phyloP scores from a whole-genome alignment of 1,140 invertebrate species.

The Hycleus cichorii region DNA sequence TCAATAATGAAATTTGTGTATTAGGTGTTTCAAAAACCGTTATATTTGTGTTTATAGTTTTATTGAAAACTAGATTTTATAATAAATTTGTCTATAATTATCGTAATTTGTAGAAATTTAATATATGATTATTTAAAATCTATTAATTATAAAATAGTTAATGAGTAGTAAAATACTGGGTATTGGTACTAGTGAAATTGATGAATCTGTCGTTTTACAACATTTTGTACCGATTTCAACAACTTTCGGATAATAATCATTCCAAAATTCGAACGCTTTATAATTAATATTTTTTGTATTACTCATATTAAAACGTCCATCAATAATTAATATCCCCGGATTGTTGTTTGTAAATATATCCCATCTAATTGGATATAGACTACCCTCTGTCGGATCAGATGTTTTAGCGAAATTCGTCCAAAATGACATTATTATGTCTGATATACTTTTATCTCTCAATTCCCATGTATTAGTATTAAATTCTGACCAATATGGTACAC shows the following conservation, averaged over 20 bases:
- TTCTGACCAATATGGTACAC: slow-evolving; percentile 57
- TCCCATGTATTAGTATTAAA: slow-evolving; percentile 54
- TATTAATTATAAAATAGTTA: too few relatives aligned
- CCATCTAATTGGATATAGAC: slow-evolving; percentile 60
- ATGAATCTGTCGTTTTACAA: slow-evolving; percentile 49
- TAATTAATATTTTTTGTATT: slow-evolving; percentile 57
- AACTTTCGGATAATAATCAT: slow-evolving; percentile 68
- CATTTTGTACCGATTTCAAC: slow-evolving; percentile 59
- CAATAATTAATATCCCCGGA: slow-evolving; percentile 61
- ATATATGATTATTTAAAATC: too few relatives aligned
- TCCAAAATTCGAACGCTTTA: slow-evolving; percentile 72
- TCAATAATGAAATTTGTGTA: too few relatives aligned
- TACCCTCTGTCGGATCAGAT: slow-evolving; percentile 59
- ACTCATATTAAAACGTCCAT: slow-evolving; percentile 66
- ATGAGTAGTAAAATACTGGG: too few relatives aligned
- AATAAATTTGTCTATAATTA: too few relatives aligned
- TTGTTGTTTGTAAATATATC: slow-evolving; percentile 52
- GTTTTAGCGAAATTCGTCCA: slow-evolving; percentile 66
- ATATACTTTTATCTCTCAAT: slow-evolving; percentile 62
- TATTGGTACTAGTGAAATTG: too few relatives aligned
- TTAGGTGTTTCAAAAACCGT: too few relatives aligned
- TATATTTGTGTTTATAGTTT: too few relatives aligned
- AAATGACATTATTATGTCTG: slow-evolving; percentile 68
- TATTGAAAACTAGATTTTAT: too few relatives aligned
- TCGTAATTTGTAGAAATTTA: too few relatives aligned